Percentiles rank a stretch among this genome's conserved stretches.
These are phyloP conservation scores for Macropodus opercularis DNA, from an alignment of 2,797 vertebrate genomes.

Conservation along the genomic window DNA sequence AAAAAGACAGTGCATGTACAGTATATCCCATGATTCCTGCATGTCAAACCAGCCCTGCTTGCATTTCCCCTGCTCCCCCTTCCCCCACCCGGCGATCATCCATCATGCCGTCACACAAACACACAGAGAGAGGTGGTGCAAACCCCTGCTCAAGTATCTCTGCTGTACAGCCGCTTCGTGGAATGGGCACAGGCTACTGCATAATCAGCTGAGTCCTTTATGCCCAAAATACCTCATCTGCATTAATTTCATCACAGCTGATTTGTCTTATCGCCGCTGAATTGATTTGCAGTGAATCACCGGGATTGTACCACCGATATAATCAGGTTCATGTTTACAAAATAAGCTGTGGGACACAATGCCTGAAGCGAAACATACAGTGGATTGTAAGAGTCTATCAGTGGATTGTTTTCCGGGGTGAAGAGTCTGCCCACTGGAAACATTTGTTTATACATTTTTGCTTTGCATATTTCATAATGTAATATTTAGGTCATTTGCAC, in stretches of 20 bases:
- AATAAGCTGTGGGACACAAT: conserved; percentile 56
- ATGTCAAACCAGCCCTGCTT: conserved; percentile 56
- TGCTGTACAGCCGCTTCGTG: conserved; percentile 45
- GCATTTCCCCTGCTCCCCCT: conserved; percentile 35
- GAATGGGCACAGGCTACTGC: conserved; percentile 49
- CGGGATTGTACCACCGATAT: conserved; percentile 42
- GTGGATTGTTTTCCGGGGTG: conserved; percentile 48
- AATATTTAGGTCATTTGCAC: conserved; percentile 61
- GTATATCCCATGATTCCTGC: conserved; percentile 58
- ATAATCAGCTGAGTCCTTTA: conserved; percentile 65
- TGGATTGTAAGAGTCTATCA: conserved; percentile 30
- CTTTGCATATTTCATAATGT: conserved; percentile 58
- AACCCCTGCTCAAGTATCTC: conserved; percentile 49
- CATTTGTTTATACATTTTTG: conserved; percentile 38
- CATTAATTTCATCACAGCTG: conserved; percentile 60
- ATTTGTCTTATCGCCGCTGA: conserved; percentile 60
- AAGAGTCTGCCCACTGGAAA: conserved; percentile 34
- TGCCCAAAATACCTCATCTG: conserved; percentile 69
- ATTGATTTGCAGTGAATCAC: conserved; percentile 65
- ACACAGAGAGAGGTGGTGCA: conserved; percentile 9
- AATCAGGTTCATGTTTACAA: conserved; percentile 67
- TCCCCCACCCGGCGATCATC: conserved; percentile 56
- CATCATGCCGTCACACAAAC: conserved; percentile 72
- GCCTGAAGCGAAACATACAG: conserved; percentile 45
- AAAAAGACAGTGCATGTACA: conserved; percentile 47